Evolutionary conservation across 2,797 vertebrate species (phyloP).

Genomic region (Acrocephalus scirpaceus): DNA sequence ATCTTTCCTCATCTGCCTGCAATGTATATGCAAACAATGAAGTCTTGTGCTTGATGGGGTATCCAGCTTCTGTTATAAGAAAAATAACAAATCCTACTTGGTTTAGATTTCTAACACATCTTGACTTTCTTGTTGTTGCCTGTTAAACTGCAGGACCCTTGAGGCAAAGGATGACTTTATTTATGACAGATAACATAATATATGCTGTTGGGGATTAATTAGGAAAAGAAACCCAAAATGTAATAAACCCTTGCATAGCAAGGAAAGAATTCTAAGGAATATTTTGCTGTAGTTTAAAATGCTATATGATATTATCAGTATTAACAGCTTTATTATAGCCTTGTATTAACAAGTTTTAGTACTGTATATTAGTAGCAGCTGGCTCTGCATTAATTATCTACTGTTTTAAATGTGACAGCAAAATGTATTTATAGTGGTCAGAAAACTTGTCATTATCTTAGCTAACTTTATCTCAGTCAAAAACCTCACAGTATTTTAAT

Average conservation of each 20-base stretch:
- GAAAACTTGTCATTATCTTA: slow-evolving; percentile 46
- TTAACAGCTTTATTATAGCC: slow-evolving; percentile 54
- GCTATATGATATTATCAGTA: slow-evolving; percentile 3
- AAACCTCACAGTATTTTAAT: background rate
- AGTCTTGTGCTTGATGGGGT: background rate
- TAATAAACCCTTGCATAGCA: background rate
- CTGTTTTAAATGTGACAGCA: slow-evolving; percentile 41
- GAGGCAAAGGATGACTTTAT: slow-evolving; percentile 10
- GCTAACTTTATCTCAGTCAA: slow-evolving; percentile 27
- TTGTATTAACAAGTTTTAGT: slow-evolving; percentile 53
- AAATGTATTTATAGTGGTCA: slow-evolving; percentile 52
- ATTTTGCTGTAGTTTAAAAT: slow-evolving; percentile 3
- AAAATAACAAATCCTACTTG: background rate
- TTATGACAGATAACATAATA: background rate
- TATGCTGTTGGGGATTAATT: background rate
- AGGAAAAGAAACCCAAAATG: background rate
- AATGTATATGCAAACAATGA: background rate
- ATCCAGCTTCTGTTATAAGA: background rate
- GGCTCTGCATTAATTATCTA: slow-evolving; percentile 66
- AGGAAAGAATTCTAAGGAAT: background rate
- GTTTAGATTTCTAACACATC: background rate
- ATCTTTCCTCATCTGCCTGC: background rate
- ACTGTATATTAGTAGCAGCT: slow-evolving; percentile 48
- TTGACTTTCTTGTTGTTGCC: background rate
- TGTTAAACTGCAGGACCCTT: slow-evolving; percentile 3